phyloP scores from a whole-genome alignment of 2,888 invertebrate species.

The Trissolcus japonicus region DNA sequence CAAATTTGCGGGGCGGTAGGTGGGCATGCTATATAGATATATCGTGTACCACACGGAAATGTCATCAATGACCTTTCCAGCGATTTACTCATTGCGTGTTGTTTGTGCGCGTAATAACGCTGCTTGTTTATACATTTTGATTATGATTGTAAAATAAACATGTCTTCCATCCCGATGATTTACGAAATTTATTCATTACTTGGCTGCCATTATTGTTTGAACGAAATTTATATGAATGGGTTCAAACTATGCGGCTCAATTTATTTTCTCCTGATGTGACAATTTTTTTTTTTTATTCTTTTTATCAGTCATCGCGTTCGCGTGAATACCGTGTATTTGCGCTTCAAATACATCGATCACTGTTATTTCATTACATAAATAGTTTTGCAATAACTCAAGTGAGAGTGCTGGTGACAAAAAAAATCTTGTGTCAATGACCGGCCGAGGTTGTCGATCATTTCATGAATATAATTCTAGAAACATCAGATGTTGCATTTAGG shows the following conservation, averaged over 20 bases:
- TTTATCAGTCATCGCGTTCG: too few species aligned
- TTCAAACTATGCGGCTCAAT: too few species aligned
- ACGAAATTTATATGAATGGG: neutral
- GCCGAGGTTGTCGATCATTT: too few species aligned
- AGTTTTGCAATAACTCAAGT: too few species aligned
- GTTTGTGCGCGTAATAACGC: neutral
- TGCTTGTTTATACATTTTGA: neutral
- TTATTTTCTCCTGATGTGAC: too few species aligned
- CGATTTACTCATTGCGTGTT: neutral
- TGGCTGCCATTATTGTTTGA: neutral
- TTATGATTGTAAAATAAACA: neutral
- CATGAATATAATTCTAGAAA: too few species aligned
- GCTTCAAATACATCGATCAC: too few species aligned
- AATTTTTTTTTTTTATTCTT: too few species aligned
- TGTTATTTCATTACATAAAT: too few species aligned
- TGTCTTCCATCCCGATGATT: neutral
- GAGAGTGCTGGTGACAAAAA: too few species aligned
- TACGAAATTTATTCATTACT: neutral
- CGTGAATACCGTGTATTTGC: too few species aligned
- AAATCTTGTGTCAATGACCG: neutral
- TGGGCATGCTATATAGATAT: conserved; percentile 2
- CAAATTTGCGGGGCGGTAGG: conserved; percentile 61
- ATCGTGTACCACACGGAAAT: conserved; percentile 15
- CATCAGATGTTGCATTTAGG: too few species aligned
- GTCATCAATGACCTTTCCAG: conserved; percentile 23